Conservation (phyloP, 2,113 vertebrate genomes). For the Arizona elegans region DNA sequence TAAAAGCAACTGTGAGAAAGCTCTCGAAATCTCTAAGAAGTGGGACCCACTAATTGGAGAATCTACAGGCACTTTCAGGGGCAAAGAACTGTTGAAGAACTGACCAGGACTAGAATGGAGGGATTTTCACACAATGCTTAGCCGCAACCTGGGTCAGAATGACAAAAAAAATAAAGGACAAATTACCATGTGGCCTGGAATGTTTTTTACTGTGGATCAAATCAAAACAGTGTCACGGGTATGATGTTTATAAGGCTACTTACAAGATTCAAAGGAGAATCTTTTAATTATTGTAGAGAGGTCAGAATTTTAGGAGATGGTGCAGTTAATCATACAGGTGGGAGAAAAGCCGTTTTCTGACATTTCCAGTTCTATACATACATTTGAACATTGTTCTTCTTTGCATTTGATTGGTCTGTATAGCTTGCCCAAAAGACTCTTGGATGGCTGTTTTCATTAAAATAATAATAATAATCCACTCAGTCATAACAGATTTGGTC, state of each 20-base stretch:
- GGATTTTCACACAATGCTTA: not conserved
- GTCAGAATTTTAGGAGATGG: not conserved
- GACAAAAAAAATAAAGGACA: not conserved
- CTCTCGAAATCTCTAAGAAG: not conserved
- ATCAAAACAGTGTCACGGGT: not conserved
- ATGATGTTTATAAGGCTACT: not conserved
- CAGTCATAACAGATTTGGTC: not conserved
- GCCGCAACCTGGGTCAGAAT: not conserved
- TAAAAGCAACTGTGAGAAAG: slow-evolving; percentile 11
- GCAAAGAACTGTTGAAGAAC: not conserved
- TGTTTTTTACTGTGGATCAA: not conserved
- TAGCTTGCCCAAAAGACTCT: not conserved
- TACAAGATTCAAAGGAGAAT: not conserved
- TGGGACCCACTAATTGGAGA: not conserved
- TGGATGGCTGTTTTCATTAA: not conserved
- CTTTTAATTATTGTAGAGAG: not conserved
- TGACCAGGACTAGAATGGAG: not conserved
- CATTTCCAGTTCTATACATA: not conserved
- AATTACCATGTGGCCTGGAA: not conserved
- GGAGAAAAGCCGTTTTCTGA: not conserved
- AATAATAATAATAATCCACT: not conserved
- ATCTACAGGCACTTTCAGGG: not conserved
- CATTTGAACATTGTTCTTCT: not conserved
- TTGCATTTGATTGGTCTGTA: not conserved
- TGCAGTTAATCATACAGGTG: not conserved